A percentile compares a stretch with the other conserved stretches of the same genome.
Conservation (phyloP, 2,888 invertebrate species). For the Busseola fusca region DNA sequence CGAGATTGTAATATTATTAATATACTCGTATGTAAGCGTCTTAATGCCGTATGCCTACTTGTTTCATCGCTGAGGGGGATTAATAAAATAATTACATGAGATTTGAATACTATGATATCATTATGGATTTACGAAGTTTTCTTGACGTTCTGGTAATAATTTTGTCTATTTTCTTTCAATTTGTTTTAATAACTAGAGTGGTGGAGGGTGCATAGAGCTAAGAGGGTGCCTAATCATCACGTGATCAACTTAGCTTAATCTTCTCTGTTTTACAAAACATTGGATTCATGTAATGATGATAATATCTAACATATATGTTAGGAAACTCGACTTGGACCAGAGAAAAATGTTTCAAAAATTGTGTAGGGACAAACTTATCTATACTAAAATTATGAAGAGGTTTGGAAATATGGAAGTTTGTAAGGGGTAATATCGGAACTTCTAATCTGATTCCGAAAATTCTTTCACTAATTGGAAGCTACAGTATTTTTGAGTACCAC, state of each 20-base stretch:
- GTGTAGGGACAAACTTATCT: neutral
- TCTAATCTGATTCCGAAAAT: neutral
- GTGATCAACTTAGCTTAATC: neutral
- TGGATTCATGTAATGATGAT: neutral
- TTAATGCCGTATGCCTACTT: constrained; percentile 45
- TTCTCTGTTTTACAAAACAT: neutral
- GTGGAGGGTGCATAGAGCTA: neutral
- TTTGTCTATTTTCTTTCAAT: constrained; percentile 19
- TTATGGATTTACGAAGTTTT: constrained; percentile 28
- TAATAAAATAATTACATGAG: constrained; percentile 43
- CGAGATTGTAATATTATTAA: constrained; percentile 57
- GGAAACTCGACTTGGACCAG: neutral
- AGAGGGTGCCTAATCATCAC: too few species aligned
- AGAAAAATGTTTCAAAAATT: neutral
- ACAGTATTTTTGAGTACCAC: neutral
- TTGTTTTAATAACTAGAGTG: neutral
- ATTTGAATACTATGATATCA: constrained; percentile 40
- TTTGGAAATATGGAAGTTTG: neutral
- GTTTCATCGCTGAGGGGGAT: constrained; percentile 24
- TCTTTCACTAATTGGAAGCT: neutral
- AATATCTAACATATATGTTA: neutral
- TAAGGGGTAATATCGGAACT: neutral
- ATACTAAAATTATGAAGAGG: neutral
- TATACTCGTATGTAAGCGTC: constrained; percentile 49
- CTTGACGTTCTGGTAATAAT: neutral